These are phyloP conservation scores for Allolobophora icterica DNA, from an alignment of 2,888 invertebrate species.

Conservation along the genomic window DNA sequence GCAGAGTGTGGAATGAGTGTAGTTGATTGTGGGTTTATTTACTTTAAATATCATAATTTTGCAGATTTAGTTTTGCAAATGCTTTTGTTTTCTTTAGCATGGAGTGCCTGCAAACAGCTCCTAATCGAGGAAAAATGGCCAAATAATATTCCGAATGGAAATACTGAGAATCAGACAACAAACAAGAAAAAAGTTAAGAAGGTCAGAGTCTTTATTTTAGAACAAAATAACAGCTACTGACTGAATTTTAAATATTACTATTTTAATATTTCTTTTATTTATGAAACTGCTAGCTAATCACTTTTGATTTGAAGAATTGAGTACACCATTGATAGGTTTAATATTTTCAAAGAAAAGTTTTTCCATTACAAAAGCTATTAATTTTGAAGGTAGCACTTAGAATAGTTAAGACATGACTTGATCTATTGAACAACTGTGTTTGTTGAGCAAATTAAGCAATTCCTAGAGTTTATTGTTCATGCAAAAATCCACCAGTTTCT, in stretches of 20 bases:
- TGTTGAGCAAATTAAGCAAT: not conserved
- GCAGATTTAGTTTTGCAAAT: no score
- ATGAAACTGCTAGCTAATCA: not conserved
- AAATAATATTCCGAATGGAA: not conserved
- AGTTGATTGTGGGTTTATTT: no score
- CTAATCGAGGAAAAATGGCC: not conserved
- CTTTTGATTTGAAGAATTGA: not conserved
- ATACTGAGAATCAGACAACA: not conserved
- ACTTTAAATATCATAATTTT: no score
- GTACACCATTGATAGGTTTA: not conserved
- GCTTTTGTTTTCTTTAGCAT: constrained; percentile 3
- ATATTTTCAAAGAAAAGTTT: not conserved
- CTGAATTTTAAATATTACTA: constrained; percentile 7
- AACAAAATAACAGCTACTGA: not conserved
- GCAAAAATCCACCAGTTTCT: not conserved
- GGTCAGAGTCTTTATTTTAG: not conserved
- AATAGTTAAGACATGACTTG: no score
- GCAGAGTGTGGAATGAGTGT: no score
- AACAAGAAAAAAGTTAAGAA: not conserved
- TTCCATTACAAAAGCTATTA: not conserved
- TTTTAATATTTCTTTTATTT: not conserved
- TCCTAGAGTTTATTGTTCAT: not conserved
- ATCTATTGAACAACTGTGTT: not conserved
- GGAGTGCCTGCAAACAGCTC: not conserved
- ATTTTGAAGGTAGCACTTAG: no score